Conservation (phyloP, 1,140 invertebrate genomes). For the Carcinoscorpius rotundicauda region DNA sequence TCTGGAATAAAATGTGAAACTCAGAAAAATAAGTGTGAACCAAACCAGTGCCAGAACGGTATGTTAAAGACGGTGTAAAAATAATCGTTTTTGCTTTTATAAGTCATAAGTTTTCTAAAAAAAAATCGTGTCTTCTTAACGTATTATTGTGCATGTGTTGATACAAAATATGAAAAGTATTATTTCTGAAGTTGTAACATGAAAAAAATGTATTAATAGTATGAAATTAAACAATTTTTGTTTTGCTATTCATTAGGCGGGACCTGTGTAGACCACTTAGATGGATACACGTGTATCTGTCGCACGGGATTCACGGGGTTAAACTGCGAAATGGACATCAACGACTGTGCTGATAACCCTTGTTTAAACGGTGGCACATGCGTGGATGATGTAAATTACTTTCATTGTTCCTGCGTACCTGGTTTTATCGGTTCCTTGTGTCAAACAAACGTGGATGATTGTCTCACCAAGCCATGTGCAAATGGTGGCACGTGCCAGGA, state of each 20-base stretch:
- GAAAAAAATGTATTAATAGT: no score
- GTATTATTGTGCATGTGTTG: no score
- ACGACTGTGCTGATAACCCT: slow-evolving; percentile 67
- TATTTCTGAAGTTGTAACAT: no score
- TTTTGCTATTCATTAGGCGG: slow-evolving; percentile 32
- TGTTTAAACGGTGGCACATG: slow-evolving; percentile 84
- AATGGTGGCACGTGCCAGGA: slow-evolving; percentile 67
- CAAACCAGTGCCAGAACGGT: slow-evolving; percentile 72
- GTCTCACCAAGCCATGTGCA: slow-evolving; percentile 67
- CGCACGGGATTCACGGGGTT: slow-evolving; percentile 57
- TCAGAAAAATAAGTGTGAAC: slow-evolving; percentile 63
- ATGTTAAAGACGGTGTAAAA: slow-evolving; percentile 3
- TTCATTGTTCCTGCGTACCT: slow-evolving; percentile 71
- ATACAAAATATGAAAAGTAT: no score
- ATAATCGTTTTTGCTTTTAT: no score
- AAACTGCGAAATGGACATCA: slow-evolving; percentile 65
- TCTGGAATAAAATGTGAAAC: slow-evolving; percentile 64
- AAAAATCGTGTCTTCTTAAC: no score
- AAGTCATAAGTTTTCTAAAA: no score
- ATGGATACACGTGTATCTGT: slow-evolving; percentile 61
- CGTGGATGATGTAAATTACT: slow-evolving; percentile 67
- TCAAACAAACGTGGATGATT: slow-evolving; percentile 70
- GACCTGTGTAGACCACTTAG: slow-evolving; percentile 51
- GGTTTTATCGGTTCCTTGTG: slow-evolving; percentile 74
- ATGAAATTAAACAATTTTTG: no score